Percentiles rank a stretch among this genome's conserved stretches.
phyloP scores from a whole-genome alignment of 2,113 vertebrate genomes.

The Heterochromis multidens region DNA sequence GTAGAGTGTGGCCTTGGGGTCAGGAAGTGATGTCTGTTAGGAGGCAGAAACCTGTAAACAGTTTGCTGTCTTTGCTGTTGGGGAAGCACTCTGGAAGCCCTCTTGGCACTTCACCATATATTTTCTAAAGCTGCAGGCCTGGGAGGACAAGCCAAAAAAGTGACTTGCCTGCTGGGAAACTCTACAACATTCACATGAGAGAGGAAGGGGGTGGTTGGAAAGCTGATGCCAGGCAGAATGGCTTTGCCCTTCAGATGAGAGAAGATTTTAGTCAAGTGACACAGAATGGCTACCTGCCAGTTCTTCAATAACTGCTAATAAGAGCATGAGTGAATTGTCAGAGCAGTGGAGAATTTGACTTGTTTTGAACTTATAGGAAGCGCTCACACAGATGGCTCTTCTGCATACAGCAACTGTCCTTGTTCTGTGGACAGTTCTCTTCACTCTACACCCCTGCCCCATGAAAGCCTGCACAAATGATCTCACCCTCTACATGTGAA shows the following conservation, averaged over 20 bases:
- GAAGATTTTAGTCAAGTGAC: slow-evolving; percentile 19
- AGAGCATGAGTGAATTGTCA: slow-evolving; percentile 31
- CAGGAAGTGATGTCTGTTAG: slow-evolving; percentile 40
- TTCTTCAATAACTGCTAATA: slow-evolving; percentile 36
- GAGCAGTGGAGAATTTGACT: slow-evolving; percentile 26
- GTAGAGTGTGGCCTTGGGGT: slow-evolving; percentile 13
- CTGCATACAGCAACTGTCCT: slow-evolving; percentile 7
- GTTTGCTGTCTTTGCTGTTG: slow-evolving; percentile 56
- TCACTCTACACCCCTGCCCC: background rate
- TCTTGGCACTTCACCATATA: slow-evolving; percentile 38
- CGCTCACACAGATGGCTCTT: slow-evolving; percentile 23
- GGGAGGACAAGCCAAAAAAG: slow-evolving; percentile 38
- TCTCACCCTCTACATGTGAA: slow-evolving; percentile 43
- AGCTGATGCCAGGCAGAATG: slow-evolving; percentile 7
- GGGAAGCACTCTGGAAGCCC: slow-evolving; percentile 9
- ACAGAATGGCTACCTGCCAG: slow-evolving; percentile 42
- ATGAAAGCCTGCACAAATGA: slow-evolving; percentile 25
- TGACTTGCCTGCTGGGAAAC: slow-evolving; percentile 17
- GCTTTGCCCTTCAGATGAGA: slow-evolving; percentile 18
- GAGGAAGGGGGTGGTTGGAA: background rate
- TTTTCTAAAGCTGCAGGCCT: slow-evolving; percentile 34
- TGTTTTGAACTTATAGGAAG: slow-evolving; percentile 33
- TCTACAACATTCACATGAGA: slow-evolving; percentile 6
- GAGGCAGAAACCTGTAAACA: slow-evolving; percentile 27
- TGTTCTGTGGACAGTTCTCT: slow-evolving; percentile 35